Evolutionary conservation across 2,113 vertebrate species (phyloP).

Genomic region (Aptenodytes patagonicus): DNA sequence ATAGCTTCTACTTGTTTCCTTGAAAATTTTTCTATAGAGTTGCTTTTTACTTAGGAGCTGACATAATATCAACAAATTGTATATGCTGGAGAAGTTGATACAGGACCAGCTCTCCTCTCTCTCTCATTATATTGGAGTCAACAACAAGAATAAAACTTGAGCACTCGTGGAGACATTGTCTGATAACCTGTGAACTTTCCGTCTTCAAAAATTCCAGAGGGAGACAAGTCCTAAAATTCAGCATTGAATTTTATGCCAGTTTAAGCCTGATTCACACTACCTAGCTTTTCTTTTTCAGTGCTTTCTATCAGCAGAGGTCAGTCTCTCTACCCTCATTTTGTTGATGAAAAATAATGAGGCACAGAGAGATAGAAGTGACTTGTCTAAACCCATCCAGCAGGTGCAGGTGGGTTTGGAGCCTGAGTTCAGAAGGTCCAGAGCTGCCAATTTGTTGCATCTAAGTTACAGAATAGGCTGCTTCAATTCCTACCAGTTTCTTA

Average conservation of each 20-base stretch:
- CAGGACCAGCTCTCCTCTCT: not conserved
- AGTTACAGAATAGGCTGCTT: not conserved
- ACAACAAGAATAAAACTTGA: not conserved
- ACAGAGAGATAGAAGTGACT: not conserved
- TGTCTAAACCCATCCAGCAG: not conserved
- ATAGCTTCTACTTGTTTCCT: not conserved
- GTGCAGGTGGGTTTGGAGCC: not conserved
- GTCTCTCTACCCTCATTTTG: not conserved
- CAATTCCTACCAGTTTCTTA: not conserved
- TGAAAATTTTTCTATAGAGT: not conserved
- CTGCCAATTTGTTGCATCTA: not conserved
- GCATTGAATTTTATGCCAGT: not conserved
- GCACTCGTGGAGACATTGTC: not conserved
- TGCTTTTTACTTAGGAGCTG: not conserved
- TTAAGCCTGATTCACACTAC: not conserved
- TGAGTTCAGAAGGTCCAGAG: not conserved
- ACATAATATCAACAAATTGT: not conserved
- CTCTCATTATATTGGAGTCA: not conserved
- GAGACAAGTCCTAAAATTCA: not conserved
- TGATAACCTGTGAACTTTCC: not conserved
- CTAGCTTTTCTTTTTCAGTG: not conserved
- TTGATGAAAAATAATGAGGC: conserved; percentile 19
- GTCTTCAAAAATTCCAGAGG: not conserved
- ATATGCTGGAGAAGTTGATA: not conserved
- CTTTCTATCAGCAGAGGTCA: not conserved